Base-by-base conservation (phyloP, 2,888 invertebrate genomes). In the Andricus curvator region DNA sequence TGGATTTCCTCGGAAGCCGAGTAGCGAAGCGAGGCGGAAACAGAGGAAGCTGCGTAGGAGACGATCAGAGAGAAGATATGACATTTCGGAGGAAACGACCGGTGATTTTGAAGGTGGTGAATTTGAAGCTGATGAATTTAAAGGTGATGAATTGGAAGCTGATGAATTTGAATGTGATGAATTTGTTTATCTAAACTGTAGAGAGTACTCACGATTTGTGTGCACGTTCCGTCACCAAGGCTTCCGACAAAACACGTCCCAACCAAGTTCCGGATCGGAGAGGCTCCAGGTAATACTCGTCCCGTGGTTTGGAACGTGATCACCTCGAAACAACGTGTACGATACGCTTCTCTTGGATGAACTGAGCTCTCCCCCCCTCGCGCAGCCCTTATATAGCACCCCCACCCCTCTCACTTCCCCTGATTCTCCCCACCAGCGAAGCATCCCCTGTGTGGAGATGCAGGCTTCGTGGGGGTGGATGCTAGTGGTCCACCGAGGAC, bases 351-450 rank as follows among this genome's bases (percentile, higher is more conserved):
- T 91, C 91, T 92, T 90, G 89, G 89, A 90, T 88, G 90, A 90
- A 92, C 92, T 92, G 92, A 92, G 87, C 90, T 90, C 89, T 92
- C 92, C 92, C 92, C 92, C 91, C 92, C 92, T 92, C 90, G 90
- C 91, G 87, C 84, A 84, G 84, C 84, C 81, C 86, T 90, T 90
- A 90, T 92, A 92, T 92, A 92, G 89, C 90, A 86, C 92, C 92
- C 92, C 92, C 92, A 92, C 92, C 91, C 92, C 91, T 91, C 87
- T 84, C 82, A 83, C 83, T 89, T 88, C 89, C 87, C 91, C 89
- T 89, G 80, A 80, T 29, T 79, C 64, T 86, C 88, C 89, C 90
- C 88, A 87, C 91, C 85, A 67, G 13, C 66, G 11, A 44, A 80
- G 76, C 86, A 84, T 87, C 90, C 89, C 90, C 87, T 87, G 84